Evolutionary conservation across 2,113 vertebrate species (phyloP).

Genomic region (Anarhynchus alexandrinus): DNA sequence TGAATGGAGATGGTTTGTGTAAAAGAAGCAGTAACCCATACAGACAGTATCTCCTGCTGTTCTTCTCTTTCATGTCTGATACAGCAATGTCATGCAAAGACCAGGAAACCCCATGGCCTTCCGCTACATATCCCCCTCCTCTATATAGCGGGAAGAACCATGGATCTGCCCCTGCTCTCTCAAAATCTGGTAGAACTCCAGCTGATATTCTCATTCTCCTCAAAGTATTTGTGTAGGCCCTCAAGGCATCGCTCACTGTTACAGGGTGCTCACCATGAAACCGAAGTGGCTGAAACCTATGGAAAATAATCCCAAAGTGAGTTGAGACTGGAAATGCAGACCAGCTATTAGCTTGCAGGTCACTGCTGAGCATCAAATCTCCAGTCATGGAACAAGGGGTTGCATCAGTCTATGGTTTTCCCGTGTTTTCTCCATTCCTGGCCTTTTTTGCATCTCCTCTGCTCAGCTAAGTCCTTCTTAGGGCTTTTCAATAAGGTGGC

Average conservation of each 20-base stretch:
- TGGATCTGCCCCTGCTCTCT: neutral
- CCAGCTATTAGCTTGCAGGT: neutral
- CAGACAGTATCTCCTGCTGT: neutral
- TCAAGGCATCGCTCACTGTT: neutral
- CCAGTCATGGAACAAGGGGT: accelerated
- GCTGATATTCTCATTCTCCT: neutral
- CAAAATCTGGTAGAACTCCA: neutral
- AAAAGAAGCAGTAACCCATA: neutral
- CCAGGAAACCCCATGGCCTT: neutral
- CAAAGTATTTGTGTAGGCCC: neutral
- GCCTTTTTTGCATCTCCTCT: neutral
- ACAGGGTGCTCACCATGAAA: neutral
- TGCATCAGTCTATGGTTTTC: neutral
- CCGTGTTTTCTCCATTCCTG: neutral
- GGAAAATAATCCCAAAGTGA: neutral
- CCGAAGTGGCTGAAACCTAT: neutral
- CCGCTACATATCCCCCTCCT: neutral
- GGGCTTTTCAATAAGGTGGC: neutral
- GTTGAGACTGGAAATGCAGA: neutral
- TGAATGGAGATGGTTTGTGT: neutral
- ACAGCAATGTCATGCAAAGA: neutral
- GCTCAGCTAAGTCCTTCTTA: neutral
- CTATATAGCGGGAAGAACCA: neutral
- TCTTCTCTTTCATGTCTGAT: neutral
- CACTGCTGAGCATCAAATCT: neutral